Base-by-base conservation (phyloP, 2,113 vertebrate genomes). In the Columba livia region DNA sequence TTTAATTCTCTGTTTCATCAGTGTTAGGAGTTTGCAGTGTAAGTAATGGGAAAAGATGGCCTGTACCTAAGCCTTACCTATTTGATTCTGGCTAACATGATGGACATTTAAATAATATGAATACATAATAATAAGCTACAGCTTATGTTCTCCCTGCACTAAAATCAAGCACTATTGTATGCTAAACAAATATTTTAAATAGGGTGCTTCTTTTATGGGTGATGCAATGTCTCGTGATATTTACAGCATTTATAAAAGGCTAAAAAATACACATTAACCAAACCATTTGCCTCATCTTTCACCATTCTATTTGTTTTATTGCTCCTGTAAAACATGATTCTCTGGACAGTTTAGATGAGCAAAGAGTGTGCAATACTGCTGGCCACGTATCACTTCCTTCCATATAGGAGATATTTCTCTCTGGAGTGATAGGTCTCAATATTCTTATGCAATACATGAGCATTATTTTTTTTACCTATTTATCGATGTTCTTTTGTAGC, bases 251-350 rank as follows among this genome's bases (percentile, higher is more conserved):
- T 95, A 70, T 82, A 73, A 89, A 86, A 79, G 20, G 17, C 54
- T 88, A 83, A 96, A 58, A 36, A 89, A n/a, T 77, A 66, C 58
- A 78, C 74, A 90, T 83, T 79, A 95, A 79, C 28, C 42, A 88
- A 58, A 70, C n/a, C 32, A 78, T 80, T 96, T 83, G 23, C 38
- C 62, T 93, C 60, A 71, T 93, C 23, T 88, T 82, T 93, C 56
- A 85, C 34, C 29, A 67, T 91, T 83, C 67, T 26, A 56, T 80
- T 96, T 88, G 64, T 77, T 93, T 93, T 78, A 95, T 78, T 78
- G 15, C 48, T 90, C 38, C 19, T 90, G 91, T 62, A 83, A 94
- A 95, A 79, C 28, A 62, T 51, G 56, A 82, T 85, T 85, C 74
- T 88, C 82, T 91, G 58, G 36, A 40, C 62, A 93, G 62, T 91